Percentiles rank a stretch among this genome's conserved stretches.
These are phyloP conservation scores for Cebidichthys violaceus DNA, from an alignment of 2,113 vertebrate genomes.

Conservation along the genomic window DNA sequence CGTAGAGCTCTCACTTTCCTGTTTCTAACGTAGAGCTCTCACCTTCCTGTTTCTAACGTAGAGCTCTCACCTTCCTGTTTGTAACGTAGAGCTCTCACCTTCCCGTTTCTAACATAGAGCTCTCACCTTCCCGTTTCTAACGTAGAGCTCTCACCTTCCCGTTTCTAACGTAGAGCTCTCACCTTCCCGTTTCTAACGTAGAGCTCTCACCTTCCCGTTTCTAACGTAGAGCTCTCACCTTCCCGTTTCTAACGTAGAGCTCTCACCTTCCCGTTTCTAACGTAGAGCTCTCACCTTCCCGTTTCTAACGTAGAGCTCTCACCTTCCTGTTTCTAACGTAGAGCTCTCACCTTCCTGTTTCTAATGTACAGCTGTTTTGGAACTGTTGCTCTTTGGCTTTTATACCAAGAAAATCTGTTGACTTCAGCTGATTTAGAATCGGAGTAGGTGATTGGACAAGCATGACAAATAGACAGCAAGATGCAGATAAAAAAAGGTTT, in stretches of 20 bases:
- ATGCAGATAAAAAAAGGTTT: neutral
- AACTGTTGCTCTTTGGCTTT: slow-evolving; percentile 2
- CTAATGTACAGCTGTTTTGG: no score
- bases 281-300: neutral
- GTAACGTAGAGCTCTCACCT: no score
- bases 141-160: no score
- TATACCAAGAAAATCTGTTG: slow-evolving; percentile 4
- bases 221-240: no score
- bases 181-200: neutral
- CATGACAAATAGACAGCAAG: neutral
- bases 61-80: no score
- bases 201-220: neutral
- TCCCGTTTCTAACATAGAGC: no score
- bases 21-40: no score
- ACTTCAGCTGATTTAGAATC: neutral
- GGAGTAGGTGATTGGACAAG: neutral
- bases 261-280: neutral
- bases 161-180: no score
- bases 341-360: neutral
- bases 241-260: neutral
- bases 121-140: neutral
- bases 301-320: no score
- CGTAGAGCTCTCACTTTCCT: no score
- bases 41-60: no score
- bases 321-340: neutral